These are phyloP conservation scores for Sciaenops ocellatus DNA, from an alignment of 2,797 vertebrate species.

Conservation along the genomic window DNA sequence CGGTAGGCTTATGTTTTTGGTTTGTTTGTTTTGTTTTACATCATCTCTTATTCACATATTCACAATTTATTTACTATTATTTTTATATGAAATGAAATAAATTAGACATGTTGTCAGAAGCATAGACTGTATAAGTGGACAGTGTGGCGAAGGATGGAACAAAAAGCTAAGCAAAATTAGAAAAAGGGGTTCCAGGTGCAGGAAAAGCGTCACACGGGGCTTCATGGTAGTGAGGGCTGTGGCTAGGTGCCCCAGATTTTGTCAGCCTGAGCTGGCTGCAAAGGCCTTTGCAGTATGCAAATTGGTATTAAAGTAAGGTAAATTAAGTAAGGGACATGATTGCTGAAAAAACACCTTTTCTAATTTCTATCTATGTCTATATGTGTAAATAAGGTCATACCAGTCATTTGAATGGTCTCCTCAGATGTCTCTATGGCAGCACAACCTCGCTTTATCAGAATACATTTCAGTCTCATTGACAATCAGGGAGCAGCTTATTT, in stretches of 20 bases:
- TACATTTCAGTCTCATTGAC: conserved; percentile 46
- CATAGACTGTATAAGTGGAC: background rate
- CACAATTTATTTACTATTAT: no score
- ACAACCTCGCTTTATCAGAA: conserved; percentile 28
- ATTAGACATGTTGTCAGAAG: background rate
- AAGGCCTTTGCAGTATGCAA: background rate
- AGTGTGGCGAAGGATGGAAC: background rate
- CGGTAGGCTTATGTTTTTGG: background rate
- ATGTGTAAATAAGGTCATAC: background rate
- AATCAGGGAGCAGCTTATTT: conserved; percentile 44
- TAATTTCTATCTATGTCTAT: background rate
- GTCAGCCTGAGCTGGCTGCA: background rate
- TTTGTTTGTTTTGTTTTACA: background rate
- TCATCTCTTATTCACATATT: background rate
- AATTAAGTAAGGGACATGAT: background rate
- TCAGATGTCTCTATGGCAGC: conserved; percentile 6
- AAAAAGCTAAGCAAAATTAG: conserved; percentile 9
- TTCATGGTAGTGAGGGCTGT: background rate
- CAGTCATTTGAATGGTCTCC: conserved; percentile 3
- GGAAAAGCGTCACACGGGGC: conserved; percentile 1
- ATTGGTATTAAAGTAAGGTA: no score
- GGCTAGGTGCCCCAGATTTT: conserved; percentile 15
- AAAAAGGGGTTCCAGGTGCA: conserved; percentile 37
- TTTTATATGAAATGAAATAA: background rate
- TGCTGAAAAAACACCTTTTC: background rate